Evolutionary conservation across 2,797 vertebrate genomes (phyloP), one percentile per base, ranked within the genome.

Genomic region (Eutrigla gurnardus): DNA sequence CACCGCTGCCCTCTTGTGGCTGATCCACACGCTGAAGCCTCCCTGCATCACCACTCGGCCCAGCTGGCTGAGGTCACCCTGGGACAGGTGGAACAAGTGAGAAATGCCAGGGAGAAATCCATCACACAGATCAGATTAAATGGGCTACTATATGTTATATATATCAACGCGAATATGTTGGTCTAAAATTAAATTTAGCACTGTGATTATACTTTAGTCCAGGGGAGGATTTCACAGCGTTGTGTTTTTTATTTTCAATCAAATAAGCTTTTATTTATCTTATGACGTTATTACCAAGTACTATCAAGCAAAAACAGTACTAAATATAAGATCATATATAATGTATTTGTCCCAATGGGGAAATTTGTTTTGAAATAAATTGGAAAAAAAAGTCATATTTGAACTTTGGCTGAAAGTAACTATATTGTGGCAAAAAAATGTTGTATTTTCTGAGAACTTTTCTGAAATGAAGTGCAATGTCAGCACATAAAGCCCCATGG

Each of bases 1-100:
- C 7, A 96, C 97, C 0, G 96, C 92, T 10, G 97, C 96, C 85
- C 97, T 96, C 80, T 95, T 95, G 75, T 98, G 97, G 73, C 96
- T 96, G 72, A 94, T 96, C 98, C 98, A 99, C 79, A 99, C 96
- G 5, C 95, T 98, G 93, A 98, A 99, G 45, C 96, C 95, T 1
- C 97, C 98, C 87, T 99, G 98, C 92, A 97, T 94, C 82, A 99
- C 59, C 17, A 99, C 94, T 0, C 96, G 96, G 52, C 98, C 98
- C 87, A 99, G 94, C 17, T 97, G 96, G 9, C 95, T 92, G 81
- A 99, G 91, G 81, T 97, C 96, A 8, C 97, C 97, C 98, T 99
- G 86, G 60, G 25, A 68, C 33, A n/a, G 14, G 49, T 6, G 11
- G 35, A 45, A 25, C 25, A 25, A 25, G 25, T 25, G 25, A 25